Evolutionary conservation across 2,888 invertebrate species (phyloP), one percentile per base, ranked within the genome.

Genomic region (Philopedon plagiatum): DNA sequence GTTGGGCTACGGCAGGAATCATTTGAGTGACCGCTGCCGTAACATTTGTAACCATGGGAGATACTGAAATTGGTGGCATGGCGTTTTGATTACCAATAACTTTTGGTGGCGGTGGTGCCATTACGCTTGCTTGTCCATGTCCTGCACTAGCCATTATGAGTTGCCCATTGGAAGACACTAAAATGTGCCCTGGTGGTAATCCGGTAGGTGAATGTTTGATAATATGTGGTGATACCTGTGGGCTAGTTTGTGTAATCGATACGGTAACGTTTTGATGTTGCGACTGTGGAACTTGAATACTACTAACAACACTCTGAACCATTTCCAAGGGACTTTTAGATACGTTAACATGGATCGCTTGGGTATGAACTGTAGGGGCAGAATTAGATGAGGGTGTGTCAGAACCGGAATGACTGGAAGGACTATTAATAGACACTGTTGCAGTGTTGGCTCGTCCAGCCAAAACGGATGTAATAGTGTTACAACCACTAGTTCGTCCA

Each of bases 391-490:
- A 67, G 68, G 80, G 84, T 9, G 77, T 76, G n/a, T 78, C 75
- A 5, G 80, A 77, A 46, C 76, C 76, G 34, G 76, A 85, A 1
- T 85, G 82, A 56, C 85, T 80, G 82, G 88, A 64, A 8, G 91
- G 89, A 26, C 90, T 90, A 77, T 92, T 92, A 23, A 93, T 90
- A 0, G 93, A 92, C 0, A 94, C 93, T 0, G 94, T 93, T 0
- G 92, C 91, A 0, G 93, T 94, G 78, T 92, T 92, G 0, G 93
- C 90, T 82, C 91, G 89, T 2, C 93, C 93, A 1, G 93, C 93
- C 73, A 93, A 83, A 1, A 94, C 94, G 0, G 92, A 93, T 0
- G 94, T 95, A 18, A 94, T 92, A 0, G 94, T 94, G 81, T 94
- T 94, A 76, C 94, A 90, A 34, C 93, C 92, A 1, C 91, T 91